These are phyloP conservation scores for Chlorodrepanis virens DNA, from an alignment of 2,113 vertebrate genomes.

Conservation along the genomic window DNA sequence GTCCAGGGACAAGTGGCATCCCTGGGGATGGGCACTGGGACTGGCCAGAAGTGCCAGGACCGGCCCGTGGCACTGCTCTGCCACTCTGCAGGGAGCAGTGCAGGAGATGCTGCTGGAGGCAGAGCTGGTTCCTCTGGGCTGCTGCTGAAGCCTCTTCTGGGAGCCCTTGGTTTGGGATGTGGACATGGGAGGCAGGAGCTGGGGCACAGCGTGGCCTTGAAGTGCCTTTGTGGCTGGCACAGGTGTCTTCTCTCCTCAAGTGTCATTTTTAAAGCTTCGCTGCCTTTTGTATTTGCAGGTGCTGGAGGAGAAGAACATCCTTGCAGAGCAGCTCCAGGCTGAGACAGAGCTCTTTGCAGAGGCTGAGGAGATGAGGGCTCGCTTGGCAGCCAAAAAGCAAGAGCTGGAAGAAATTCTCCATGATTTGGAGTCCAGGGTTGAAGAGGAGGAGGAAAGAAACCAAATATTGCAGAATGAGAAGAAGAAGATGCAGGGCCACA, in stretches of 20 bases:
- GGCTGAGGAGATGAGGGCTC: conserved; percentile 96
- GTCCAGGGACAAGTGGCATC: not conserved
- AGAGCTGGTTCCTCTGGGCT: not conserved
- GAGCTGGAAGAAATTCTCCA: conserved; percentile 97
- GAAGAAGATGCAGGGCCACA: conserved; percentile 96
- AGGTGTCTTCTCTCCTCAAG: too few species aligned
- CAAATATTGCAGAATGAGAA: conserved; percentile 94
- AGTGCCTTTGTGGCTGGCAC: not conserved
- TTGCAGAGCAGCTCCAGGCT: conserved; percentile 94
- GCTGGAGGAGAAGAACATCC: conserved; percentile 95
- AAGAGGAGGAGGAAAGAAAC: conserved; percentile 97
- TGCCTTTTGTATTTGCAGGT: conserved; percentile 71
- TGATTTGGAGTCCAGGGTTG: conserved; percentile 93
- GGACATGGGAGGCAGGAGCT: not conserved
- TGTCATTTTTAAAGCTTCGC: not conserved
- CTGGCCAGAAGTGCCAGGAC: not conserved
- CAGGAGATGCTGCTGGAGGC: not conserved
- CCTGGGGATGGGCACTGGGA: not conserved
- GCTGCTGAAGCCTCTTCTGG: not conserved
- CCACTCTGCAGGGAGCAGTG: not conserved
- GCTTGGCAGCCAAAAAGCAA: conserved; percentile 93
- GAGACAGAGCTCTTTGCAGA: conserved; percentile 97
- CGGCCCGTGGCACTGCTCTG: not conserved
- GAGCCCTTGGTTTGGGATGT: not conserved
- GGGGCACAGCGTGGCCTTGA: not conserved